Percentiles rank a stretch among this genome's conserved stretches.
phyloP scores from a whole-genome alignment of 23 tunicate genomes.

The Trididemnum nubilum region DNA sequence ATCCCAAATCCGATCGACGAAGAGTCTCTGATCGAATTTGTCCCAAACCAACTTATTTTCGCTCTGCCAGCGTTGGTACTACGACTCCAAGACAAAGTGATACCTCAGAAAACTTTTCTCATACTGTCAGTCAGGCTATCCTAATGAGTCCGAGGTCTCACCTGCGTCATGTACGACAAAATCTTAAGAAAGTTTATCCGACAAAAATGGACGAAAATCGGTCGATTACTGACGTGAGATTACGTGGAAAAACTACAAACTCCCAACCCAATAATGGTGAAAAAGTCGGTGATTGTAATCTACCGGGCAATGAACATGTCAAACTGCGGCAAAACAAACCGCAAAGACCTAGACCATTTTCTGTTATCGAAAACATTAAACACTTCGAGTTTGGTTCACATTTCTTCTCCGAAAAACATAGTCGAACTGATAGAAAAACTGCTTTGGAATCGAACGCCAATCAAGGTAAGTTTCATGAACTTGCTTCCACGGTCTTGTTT shows the following conservation, averaged over 20 bases:
- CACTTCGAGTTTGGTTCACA: not conserved
- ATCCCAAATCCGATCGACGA: not conserved
- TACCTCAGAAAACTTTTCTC: not conserved
- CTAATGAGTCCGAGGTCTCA: slow-evolving; percentile 74
- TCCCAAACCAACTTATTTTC: slow-evolving; percentile 34
- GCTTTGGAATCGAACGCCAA: too few species aligned
- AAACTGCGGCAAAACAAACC: not conserved
- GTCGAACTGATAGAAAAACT: too few species aligned
- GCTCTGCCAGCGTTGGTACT: slow-evolving; percentile 89
- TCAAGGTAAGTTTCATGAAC: too few species aligned
- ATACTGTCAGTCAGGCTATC: not conserved
- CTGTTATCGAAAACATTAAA: slow-evolving; percentile 23
- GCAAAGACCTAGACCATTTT: not conserved
- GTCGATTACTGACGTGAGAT: not conserved
- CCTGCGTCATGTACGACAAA: slow-evolving; percentile 73
- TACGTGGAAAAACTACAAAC: not conserved
- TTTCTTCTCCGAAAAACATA: not conserved
- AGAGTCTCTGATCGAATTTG: slow-evolving; percentile 42
- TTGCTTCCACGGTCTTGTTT: too few species aligned
- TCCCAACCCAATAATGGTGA: too few species aligned
- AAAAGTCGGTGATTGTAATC: not conserved
- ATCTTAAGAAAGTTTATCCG: slow-evolving; percentile 71
- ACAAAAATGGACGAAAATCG: slow-evolving; percentile 5
- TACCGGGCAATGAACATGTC: not conserved
- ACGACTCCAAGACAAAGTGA: slow-evolving; percentile 25